Conservation (phyloP, 2,113 vertebrate species). For the Lonchura striata region DNA sequence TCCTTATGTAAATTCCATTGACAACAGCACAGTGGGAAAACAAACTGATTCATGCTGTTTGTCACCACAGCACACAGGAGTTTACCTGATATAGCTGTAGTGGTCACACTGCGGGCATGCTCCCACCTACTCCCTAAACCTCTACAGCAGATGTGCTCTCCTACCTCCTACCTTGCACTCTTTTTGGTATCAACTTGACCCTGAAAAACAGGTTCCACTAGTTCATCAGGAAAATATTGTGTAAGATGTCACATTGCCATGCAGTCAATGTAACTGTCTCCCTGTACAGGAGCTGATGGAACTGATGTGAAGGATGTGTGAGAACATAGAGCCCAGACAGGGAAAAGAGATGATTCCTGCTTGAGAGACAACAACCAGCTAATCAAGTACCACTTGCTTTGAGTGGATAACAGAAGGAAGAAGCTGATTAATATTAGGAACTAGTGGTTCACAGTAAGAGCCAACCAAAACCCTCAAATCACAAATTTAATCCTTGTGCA, state of each 20-base stretch:
- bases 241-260: neutral
- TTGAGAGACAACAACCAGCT: neutral
- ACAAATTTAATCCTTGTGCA: neutral
- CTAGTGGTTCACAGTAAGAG: neutral
- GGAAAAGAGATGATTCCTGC: neutral
- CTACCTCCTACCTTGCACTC: neutral
- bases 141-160: neutral
- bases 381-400: neutral
- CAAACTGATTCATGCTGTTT: neutral
- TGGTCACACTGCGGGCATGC: neutral
- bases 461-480: neutral
- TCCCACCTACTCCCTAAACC: neutral
- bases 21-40: neutral
- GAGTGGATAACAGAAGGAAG: neutral
- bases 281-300: neutral
- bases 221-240: neutral
- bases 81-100: neutral
- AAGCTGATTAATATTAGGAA: neutral
- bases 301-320: accelerated
- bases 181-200: neutral
- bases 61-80: neutral
- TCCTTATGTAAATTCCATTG: neutral
- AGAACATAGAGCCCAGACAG: neutral
- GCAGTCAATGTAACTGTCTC: neutral
- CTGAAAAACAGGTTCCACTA: neutral